These are phyloP conservation scores for Drepana arcuata DNA, from an alignment of 1,140 invertebrate species.

Conservation along the genomic window DNA sequence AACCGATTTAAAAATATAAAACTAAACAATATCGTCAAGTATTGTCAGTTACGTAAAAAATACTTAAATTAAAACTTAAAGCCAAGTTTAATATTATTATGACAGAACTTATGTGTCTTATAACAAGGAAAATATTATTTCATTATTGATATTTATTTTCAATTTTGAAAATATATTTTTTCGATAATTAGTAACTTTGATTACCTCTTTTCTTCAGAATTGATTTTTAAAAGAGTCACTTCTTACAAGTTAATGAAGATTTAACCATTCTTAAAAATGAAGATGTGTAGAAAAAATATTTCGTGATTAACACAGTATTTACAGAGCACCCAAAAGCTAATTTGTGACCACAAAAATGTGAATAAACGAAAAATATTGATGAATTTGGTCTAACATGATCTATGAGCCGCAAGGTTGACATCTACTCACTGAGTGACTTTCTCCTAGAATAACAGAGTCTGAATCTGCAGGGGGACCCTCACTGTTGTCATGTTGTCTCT, in stretches of 20 bases:
- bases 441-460: slow-evolving; percentile 75
- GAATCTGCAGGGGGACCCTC: slow-evolving; percentile 73
- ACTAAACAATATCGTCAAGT: slow-evolving; percentile 7
- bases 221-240: no score
- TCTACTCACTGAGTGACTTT: slow-evolving; percentile 56
- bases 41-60: slow-evolving; percentile 2
- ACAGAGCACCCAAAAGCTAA: no score
- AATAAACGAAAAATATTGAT: no score
- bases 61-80: slow-evolving; percentile 17
- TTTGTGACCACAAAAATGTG: no score
- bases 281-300: neutral
- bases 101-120: slow-evolving; percentile 2
- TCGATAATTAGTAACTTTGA: no score
- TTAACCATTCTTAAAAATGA: neutral
- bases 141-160: no score
- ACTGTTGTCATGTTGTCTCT: slow-evolving; percentile 78
- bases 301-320: neutral
- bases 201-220: no score
- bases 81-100: slow-evolving; percentile 9
- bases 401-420: slow-evolving; percentile 57
- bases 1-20: slow-evolving; percentile 29
- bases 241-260: no score
- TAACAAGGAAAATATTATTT: no score
- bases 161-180: no score
- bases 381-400: slow-evolving; percentile 1